Evolutionary conservation across 2,113 vertebrate genomes (phyloP), one percentile per base, ranked within the genome.

Genomic region (Ceyx margarethae): DNA sequence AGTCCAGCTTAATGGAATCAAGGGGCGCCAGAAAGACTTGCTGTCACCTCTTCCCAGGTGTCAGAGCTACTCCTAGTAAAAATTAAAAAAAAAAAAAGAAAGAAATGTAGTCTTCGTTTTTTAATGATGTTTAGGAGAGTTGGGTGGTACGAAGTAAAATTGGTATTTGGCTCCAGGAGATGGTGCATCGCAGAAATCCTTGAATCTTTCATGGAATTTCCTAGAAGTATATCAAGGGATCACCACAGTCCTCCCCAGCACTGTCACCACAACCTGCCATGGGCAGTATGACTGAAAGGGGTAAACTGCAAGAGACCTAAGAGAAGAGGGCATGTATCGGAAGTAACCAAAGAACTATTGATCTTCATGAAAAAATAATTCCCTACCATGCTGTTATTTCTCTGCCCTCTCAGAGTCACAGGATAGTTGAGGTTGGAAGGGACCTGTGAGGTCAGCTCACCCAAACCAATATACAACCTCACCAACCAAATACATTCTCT

Each of bases 41-140:
- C 10, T 75, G 29, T 22, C 53, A 6, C 25, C 17, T 10, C 62
- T 74, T n/a, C 57, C 35, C 11, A 10, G 28, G 4, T 37, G 21
- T 14, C 23, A 13, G 19, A 8, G 23, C 4, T 19, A 17, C 26
- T 76, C 67, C 4, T 56, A 1, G 11, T 33, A 4, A 18, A 37
- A 37, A 37, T 37, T 35, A 35, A 35, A 35, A 37, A 37, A 37
- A 10, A 33, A 67, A 72, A 10, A 9, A 37, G 54, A 72, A 15
- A 6, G 28, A 56, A 57, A 5, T 25, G 23, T 2, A 9, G 23
- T 42, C 7, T 5, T 31, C 3, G 2, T 50, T 1, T 0, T 29
- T 57, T 22, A 65, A 31, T 4, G 2, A 3, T 6, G 12, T 45
- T 54, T 14, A 58, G 53, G 56, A 66, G 26, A 21, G 6, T 8